phyloP scores from a whole-genome alignment of 2,888 invertebrate species.

The Scrobipalpa atriplicella region DNA sequence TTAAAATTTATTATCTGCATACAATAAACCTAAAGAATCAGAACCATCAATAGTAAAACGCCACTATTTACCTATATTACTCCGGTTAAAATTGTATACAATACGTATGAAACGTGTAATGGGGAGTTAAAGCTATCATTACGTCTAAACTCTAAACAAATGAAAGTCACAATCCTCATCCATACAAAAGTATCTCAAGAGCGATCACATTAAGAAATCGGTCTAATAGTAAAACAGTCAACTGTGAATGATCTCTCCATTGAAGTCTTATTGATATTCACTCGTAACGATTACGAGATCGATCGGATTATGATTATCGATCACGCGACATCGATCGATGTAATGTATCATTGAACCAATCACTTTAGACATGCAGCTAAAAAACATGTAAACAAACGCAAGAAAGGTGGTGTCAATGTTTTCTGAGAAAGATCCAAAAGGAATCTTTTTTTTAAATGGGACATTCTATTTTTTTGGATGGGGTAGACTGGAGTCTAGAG shows the following conservation, averaged over 20 bases:
- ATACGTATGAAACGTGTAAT: too few species aligned
- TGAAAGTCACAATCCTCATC: neutral
- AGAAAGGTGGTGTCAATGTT: too few species aligned
- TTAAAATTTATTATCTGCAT: neutral
- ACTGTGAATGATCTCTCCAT: conserved; percentile 20
- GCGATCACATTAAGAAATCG: neutral
- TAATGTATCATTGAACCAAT: neutral
- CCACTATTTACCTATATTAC: too few species aligned
- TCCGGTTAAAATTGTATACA: too few species aligned
- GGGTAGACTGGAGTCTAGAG: too few species aligned
- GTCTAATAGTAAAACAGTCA: conserved; percentile 1
- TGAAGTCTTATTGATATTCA: conserved; percentile 11
- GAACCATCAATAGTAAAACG: too few species aligned
- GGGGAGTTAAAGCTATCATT: too few species aligned
- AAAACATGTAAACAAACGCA: neutral
- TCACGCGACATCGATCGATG: conserved; percentile 23
- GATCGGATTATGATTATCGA: conserved; percentile 23
- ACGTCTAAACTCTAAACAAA: neutral
- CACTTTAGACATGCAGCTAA: neutral
- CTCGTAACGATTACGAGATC: conserved; percentile 13
- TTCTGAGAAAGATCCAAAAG: too few species aligned
- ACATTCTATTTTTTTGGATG: too few species aligned
- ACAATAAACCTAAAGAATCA: too few species aligned
- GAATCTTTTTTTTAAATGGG: too few species aligned
- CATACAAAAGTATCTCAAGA: neutral